Conservation (phyloP, 2,888 invertebrate genomes). For the Coenonympha glycerion region DNA sequence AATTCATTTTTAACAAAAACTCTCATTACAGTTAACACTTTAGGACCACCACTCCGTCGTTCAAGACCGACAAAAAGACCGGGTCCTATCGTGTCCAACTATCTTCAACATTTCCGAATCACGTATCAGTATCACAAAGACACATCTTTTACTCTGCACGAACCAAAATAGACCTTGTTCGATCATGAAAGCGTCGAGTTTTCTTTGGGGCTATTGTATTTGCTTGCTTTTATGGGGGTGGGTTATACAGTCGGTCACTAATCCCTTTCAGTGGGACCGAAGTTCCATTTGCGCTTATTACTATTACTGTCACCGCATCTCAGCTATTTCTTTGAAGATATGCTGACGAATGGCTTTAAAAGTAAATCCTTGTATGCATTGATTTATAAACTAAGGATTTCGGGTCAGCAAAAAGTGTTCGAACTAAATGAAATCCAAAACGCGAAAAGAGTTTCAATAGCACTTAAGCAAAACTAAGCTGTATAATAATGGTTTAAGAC, state of each 20-base stretch:
- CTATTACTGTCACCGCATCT: constrained; percentile 49
- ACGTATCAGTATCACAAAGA: constrained; percentile 21
- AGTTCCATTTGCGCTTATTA: constrained; percentile 50
- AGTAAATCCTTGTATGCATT: constrained; percentile 3
- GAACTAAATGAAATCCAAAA: no score
- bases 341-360: constrained; percentile 31
- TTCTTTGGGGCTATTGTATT: constrained; percentile 12
- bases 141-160: constrained; percentile 15
- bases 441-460: no score
- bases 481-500: no score
- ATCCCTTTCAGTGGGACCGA: constrained; percentile 36
- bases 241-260: constrained; percentile 27
- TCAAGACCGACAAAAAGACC: constrained; percentile 25
- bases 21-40: constrained; percentile 4
- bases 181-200: constrained; percentile 13
- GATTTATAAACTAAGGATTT: not conserved
- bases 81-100: constrained; percentile 26
- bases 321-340: constrained; percentile 42
- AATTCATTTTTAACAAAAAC: not conserved
- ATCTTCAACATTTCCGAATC: constrained; percentile 27
- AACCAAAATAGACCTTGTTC: constrained; percentile 20
- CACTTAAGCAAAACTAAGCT: no score
- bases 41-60: constrained; percentile 17
- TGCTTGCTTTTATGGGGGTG: constrained; percentile 21
- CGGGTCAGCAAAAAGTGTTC: no score